Conservation (phyloP, 2,113 vertebrate species). For the Jacana jacana region DNA sequence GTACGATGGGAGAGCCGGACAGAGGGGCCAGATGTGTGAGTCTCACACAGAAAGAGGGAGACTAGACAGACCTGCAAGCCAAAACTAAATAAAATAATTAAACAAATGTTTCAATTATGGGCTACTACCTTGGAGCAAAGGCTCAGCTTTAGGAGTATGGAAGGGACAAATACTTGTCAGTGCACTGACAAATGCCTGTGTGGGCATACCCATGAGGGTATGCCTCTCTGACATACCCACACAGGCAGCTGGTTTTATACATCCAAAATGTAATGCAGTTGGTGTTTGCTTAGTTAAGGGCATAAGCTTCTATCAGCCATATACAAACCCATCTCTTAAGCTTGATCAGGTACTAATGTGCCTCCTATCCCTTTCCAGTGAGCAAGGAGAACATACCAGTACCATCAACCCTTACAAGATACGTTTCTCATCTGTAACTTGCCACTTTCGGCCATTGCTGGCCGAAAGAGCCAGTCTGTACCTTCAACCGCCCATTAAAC, state of each 20-base stretch:
- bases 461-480: background rate
- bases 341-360: rapidly evolving
- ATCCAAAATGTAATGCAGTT: background rate
- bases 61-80: background rate
- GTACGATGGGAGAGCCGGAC: background rate
- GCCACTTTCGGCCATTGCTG: background rate
- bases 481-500: background rate
- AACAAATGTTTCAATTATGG: background rate
- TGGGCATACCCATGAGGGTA: too few species aligned
- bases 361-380: background rate
- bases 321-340: background rate
- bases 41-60: background rate
- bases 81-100: background rate
- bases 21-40: background rate
- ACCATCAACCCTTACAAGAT: background rate
- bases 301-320: background rate
- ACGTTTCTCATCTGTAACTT: background rate
- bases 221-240: background rate
- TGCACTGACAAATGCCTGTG: too few species aligned
- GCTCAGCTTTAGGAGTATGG: background rate
- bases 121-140: background rate
- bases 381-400: background rate
- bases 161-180: background rate
- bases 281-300: background rate
- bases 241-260: background rate